These are phyloP conservation scores for Montipora cactus DNA, from an alignment of 64 coral and sea anemone species.

Conservation along the genomic window DNA sequence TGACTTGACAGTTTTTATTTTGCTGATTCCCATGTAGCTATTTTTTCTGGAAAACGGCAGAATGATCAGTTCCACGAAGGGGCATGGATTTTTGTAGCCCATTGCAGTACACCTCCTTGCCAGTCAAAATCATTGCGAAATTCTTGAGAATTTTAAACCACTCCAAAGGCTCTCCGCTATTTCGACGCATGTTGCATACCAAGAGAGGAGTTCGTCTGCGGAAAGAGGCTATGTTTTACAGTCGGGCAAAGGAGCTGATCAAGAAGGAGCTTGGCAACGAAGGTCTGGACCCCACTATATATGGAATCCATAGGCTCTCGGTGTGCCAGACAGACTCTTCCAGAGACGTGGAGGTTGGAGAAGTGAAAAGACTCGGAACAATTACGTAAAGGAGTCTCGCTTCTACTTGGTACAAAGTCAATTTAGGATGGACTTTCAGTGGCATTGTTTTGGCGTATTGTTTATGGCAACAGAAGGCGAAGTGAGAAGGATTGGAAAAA, in stretches of 20 bases:
- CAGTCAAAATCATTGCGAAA: not conserved
- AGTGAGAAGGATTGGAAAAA: conserved; percentile 44
- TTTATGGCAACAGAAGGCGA: conserved; percentile 9
- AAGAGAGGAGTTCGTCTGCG: conserved; percentile 36
- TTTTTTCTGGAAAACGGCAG: conserved; percentile 61
- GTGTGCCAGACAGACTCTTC: too few relatives aligned
- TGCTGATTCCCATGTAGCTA: too few relatives aligned
- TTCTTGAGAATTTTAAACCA: not conserved
- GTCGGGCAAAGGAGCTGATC: too few relatives aligned
- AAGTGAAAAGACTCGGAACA: too few relatives aligned
- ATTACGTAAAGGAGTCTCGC: too few relatives aligned
- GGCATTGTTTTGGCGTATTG: not conserved
- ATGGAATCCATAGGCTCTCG: conserved; percentile 21
- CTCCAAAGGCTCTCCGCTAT: not conserved
- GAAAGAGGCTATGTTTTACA: not conserved
- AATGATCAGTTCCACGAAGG: conserved; percentile 70
- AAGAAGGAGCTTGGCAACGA: conserved; percentile 3
- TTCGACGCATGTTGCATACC: not conserved
- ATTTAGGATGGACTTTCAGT: not conserved
- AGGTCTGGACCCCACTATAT: conserved; percentile 23
- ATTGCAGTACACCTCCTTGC: not conserved
- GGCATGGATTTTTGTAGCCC: conserved; percentile 53
- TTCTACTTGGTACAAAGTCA: too few relatives aligned
- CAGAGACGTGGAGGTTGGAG: too few relatives aligned
- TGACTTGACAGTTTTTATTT: too few relatives aligned